Evolutionary conservation across 2,797 vertebrate genomes (phyloP).

Genomic region (Lates japonicus): DNA sequence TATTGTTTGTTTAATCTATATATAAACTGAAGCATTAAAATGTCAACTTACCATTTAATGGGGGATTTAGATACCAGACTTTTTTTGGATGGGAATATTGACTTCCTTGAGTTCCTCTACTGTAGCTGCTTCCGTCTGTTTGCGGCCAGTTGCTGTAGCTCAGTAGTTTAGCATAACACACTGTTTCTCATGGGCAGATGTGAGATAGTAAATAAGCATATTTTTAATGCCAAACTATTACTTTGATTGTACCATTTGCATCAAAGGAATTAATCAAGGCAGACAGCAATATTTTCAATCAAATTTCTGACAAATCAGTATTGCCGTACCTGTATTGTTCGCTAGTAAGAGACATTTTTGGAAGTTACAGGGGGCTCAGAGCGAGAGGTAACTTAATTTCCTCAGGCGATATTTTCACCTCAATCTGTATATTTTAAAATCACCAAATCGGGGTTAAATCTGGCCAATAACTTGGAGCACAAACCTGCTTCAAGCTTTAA

Average conservation of each 20-base stretch:
- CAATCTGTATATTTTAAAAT: conserved; percentile 60
- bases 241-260: background rate
- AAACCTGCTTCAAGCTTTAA: conserved; percentile 45
- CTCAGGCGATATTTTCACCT: conserved; percentile 44
- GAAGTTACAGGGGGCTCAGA: conserved; percentile 8
- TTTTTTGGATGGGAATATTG: background rate
- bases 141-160: background rate
- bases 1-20: background rate
- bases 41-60: background rate
- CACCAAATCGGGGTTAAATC: conserved; percentile 59
- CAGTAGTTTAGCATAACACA: too few relatives aligned
- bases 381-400: conserved; percentile 37
- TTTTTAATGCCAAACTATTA: background rate
- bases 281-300: background rate
- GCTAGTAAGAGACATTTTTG: background rate
- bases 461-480: conserved; percentile 42
- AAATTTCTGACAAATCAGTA: conserved; percentile 13
- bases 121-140: background rate
- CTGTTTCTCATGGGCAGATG: background rate
- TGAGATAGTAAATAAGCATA: background rate
- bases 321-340: background rate
- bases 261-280: conserved; percentile 4
- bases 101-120: background rate
- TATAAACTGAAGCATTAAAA: background rate
- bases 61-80: background rate